Percentiles rank a stretch among this genome's conserved stretches.
Evolutionary conservation across 2,113 vertebrate genomes (phyloP).

Genomic region (Proteles cristata): DNA sequence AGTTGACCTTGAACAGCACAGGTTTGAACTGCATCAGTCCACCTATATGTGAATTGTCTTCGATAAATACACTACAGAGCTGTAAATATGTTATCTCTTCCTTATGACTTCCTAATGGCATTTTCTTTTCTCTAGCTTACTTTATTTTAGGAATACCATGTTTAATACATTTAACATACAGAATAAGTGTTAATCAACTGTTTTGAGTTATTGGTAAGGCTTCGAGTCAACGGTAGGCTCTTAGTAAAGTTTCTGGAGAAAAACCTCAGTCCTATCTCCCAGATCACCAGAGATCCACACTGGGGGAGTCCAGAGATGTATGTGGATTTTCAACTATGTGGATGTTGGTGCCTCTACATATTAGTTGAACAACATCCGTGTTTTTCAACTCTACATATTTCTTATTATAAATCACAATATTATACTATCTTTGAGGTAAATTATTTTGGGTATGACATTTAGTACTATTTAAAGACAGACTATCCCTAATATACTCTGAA

Average conservation of each 20-base stretch:
- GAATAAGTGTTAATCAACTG: neutral
- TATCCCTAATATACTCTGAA: neutral
- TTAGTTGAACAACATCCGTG: neutral
- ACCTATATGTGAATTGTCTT: neutral
- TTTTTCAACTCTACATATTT: neutral
- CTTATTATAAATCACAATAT: neutral
- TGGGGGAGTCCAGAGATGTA: neutral
- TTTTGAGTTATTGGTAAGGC: neutral
- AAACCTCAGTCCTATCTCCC: neutral
- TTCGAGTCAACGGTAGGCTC: neutral
- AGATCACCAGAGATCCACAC: neutral
- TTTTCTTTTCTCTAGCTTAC: neutral
- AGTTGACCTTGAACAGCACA: neutral
- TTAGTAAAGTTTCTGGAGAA: neutral
- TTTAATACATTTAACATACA: neutral
- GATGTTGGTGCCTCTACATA: neutral
- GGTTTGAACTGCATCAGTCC: neutral
- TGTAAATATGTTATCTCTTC: neutral
- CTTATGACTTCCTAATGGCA: neutral
- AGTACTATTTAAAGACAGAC: neutral
- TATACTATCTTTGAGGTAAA: neutral
- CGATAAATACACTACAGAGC: neutral
- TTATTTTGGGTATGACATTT: neutral
- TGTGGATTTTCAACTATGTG: neutral
- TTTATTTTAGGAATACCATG: neutral